These are phyloP conservation scores for Prionailurus bengalensis DNA, from an alignment of 2,113 vertebrate genomes.

Conservation along the genomic window DNA sequence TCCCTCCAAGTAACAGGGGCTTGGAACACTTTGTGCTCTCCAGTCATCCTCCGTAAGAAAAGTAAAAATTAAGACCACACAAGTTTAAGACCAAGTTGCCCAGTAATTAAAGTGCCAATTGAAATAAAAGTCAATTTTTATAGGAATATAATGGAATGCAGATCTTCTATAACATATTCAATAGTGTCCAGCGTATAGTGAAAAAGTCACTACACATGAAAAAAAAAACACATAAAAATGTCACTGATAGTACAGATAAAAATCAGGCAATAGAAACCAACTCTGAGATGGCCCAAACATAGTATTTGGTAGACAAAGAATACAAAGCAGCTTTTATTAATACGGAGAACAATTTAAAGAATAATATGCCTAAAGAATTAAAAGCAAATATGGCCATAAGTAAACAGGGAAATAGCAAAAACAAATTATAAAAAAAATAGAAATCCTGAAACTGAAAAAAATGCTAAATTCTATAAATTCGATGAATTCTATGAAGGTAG, in stretches of 20 bases:
- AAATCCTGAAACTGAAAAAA: not conserved
- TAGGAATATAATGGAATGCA: not conserved
- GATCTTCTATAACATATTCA: not conserved
- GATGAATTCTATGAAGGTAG: not conserved
- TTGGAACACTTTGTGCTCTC: not conserved
- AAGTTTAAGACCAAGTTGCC: not conserved
- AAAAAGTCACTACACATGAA: not conserved
- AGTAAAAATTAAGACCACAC: not conserved
- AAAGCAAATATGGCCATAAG: not conserved
- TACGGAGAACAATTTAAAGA: not conserved
- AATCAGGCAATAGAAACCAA: not conserved
- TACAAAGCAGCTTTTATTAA: not conserved
- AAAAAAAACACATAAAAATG: not conserved
- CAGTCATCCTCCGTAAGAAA: not conserved
- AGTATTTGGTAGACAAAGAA: not conserved
- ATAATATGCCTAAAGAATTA: not conserved
- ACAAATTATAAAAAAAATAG: not conserved
- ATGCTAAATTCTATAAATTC: not conserved
- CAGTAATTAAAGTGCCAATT: not conserved
- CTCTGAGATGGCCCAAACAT: not conserved
- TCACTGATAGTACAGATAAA: not conserved
- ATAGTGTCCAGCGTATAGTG: not conserved
- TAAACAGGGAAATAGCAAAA: not conserved
- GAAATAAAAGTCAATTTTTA: not conserved
- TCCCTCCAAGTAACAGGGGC: not conserved